Base-by-base conservation (phyloP, 1,140 invertebrate genomes). In the Cyrtorhinus lividipennis region DNA sequence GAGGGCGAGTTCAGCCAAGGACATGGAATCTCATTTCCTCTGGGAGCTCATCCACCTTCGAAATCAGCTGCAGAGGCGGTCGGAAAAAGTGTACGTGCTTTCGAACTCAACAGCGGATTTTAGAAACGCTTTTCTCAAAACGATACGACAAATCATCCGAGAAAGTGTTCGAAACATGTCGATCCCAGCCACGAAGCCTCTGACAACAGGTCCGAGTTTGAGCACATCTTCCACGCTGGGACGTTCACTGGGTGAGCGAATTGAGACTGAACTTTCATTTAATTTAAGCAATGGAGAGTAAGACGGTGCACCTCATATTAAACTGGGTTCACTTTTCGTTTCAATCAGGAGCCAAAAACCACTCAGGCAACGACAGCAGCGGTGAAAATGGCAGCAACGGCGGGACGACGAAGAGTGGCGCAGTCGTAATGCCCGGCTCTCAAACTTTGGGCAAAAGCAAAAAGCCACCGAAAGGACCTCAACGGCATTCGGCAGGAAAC, bases 1-100 rank as follows among this genome's bases (percentile, higher is more conserved):
- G 45, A 80, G 92, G 60, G 88, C 89, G 3, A 89, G 87, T 22
- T 91, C 88, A 1, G 87, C 90, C 53, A 91, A 92, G 71, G 91
- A 95, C 71, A 90, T 92, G 83, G 92, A 95, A 69, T 88, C 86
- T 30, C 91, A 95, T 76, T 95, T 92, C 79, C 80, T 95, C 56
- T 98, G 94, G 94, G 94, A 98, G 75, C 81, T 98, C 60, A 92
- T 97, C 67, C 93, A 97, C 75, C 78, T 95, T 62, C 82, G 92
- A 68, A 94, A 90, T 73, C 92, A 95, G 75, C 79, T 92, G 62
- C 91, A 95, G 72, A 83, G 92, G 63, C 82, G 94, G 67, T 93
- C 92, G 15, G 94, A 98, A 76, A 96, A 96, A 77, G 86, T 96
- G 65, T 98, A 97, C 73, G 91, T 96, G 67, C 81, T 98, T 65